Evolutionary conservation across 2,113 vertebrate species (phyloP), one percentile per base, ranked within the genome.

Genomic region (Rissa tridactyla): DNA sequence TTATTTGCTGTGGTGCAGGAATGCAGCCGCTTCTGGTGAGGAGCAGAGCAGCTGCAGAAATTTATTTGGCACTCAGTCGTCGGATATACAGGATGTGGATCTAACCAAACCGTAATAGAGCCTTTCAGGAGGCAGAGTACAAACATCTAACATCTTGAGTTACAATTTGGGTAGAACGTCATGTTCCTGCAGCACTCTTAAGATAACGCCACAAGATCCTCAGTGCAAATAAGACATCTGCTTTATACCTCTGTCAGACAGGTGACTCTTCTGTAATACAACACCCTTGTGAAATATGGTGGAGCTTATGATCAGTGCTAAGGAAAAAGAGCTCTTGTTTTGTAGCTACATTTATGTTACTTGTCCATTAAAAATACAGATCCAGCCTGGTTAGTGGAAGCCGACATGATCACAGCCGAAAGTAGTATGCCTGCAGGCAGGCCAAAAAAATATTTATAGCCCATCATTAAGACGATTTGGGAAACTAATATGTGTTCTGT

Each of bases 401-500:
- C 70, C 82, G 66, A 91, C 54, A 62, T 38, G 21, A 72, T 91
- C 89, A 75, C 4, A 34, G 58, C 29, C 19, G 5, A 88, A 91
- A 89, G 86, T 82, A 82, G 73, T 73, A 94, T 55, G 84, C 26
- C 60, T 95, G 38, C 78, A 88, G 64, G 81, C 84, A 87, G 82
- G 73, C 86, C 66, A 94, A 87, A 87, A 92, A n/a, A 71, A 81
- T 82, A 88, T 92, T 95, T 95, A 97, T 89, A 94, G 52, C 60
- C 82, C 72, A 84, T 90, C 77, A 92, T 92, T 96, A 96, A 93
- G 89, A 76, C 0, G 17, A 91, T 89, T 94, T 92, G 71, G 76
- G 72, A 94, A 95, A 94, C 72, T 95, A 90, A 81, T 94, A 60
- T 88, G 92, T 87, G 91, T 87, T 91, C 82, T 92, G 84, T 78